phyloP scores from a whole-genome alignment of 30 jellyfish, hydroid and myxozoan species.

The Aurelia sp. region DNA sequence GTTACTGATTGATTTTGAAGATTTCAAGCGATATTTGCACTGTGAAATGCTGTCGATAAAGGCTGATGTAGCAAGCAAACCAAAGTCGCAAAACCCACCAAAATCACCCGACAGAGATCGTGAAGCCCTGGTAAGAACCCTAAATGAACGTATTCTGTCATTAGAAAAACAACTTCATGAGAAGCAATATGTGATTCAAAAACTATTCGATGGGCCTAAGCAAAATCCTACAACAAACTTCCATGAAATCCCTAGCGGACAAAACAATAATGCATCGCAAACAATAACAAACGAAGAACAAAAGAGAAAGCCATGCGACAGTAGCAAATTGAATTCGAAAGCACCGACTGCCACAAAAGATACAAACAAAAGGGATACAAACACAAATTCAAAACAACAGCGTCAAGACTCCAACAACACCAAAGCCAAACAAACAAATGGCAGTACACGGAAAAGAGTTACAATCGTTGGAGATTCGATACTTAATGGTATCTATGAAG shows the following conservation, averaged over 20 bases:
- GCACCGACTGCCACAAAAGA: neutral
- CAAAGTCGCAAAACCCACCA: slow-evolving; percentile 2
- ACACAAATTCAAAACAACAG: neutral
- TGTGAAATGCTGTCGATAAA: too few species aligned
- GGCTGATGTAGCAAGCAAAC: neutral
- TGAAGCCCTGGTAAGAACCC: neutral
- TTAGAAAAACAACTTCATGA: too few species aligned
- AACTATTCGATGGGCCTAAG: neutral
- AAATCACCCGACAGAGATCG: slow-evolving; percentile 12
- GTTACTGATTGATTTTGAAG: too few species aligned
- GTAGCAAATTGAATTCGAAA: too few species aligned
- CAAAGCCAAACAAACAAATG: too few species aligned
- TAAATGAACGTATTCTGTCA: too few species aligned
- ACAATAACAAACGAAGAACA: neutral
- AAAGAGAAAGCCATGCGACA: neutral
- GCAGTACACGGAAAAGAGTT: neutral
- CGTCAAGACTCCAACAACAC: slow-evolving; percentile 15
- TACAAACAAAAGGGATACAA: slow-evolving; percentile 1
- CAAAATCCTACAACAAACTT: neutral
- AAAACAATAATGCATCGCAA: neutral
- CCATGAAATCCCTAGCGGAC: slow-evolving; percentile 23
- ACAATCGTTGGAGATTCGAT: too few species aligned
- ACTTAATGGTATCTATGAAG: too few species aligned
- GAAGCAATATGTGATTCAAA: too few species aligned
- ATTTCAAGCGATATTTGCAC: too few species aligned